A percentile compares a stretch with the other conserved stretches of the same genome.
phyloP scores from a whole-genome alignment of 2,113 vertebrate genomes.

The Ariopsis seemanni region DNA sequence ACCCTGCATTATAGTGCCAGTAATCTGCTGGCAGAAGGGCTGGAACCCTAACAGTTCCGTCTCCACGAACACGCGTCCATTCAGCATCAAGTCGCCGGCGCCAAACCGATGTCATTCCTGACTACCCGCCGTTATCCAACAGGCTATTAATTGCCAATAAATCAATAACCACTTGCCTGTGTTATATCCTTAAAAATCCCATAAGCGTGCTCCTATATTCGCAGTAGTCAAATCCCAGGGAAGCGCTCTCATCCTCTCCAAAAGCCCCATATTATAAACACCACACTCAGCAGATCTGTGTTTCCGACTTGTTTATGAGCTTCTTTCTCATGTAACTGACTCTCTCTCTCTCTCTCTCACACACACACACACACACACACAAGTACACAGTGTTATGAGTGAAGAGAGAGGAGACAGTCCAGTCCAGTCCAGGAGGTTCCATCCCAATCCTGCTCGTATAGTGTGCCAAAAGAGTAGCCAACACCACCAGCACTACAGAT shows the following conservation, averaged over 20 bases:
- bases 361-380: background rate
- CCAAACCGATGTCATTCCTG: background rate
- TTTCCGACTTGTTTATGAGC: constrained; percentile 11
- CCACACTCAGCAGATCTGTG: constrained; percentile 16
- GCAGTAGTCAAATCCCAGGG: background rate
- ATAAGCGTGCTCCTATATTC: constrained; percentile 14
- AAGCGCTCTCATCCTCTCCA: background rate
- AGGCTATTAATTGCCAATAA: background rate
- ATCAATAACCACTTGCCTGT: constrained; percentile 66
- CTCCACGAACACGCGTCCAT: background rate
- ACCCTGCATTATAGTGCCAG: background rate
- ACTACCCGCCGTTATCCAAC: background rate
- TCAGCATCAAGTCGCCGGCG: background rate
- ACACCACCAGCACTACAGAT: constrained; percentile 1
- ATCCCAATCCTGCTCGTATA: background rate
- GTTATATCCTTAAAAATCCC: constrained; percentile 39
- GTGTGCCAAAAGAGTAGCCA: background rate
- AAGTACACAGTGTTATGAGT: background rate
- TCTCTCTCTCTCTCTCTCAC: background rate
- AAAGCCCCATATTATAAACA: constrained; percentile 4
- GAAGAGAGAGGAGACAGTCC: background rate
- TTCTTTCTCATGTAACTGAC: constrained; percentile 9
- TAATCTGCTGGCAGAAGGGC: background rate
- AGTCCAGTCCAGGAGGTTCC: background rate
- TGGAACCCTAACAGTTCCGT: background rate